Evolutionary conservation across 2,113 vertebrate genomes (phyloP).

Genomic region (Clupea harengus): DNA sequence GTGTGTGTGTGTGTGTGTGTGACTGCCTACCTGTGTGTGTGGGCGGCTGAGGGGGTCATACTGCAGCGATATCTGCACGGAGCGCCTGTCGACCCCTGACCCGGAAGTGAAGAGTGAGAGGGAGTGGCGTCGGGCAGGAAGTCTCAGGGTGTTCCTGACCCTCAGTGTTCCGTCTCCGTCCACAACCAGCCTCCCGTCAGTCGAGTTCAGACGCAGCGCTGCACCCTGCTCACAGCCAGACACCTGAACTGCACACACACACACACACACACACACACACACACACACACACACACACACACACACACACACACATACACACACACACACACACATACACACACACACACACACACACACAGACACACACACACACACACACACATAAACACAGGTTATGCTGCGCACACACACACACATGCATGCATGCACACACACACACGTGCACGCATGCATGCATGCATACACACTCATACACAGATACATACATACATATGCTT

Average conservation of each 20-base stretch:
- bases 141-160: background rate
- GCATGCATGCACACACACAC: no score
- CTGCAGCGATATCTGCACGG: background rate
- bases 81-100: background rate
- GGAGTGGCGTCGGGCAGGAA: background rate
- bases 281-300: slow-evolving; percentile 6
- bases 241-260: background rate
- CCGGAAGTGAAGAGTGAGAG: background rate
- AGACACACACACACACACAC: no score
- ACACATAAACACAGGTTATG: no score
- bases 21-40: background rate
- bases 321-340: background rate
- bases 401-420: no score
- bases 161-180: slow-evolving; percentile 4
- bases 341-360: no score
- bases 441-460: no score
- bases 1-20: no score
- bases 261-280: background rate
- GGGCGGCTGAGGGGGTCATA: slow-evolving; percentile 4
- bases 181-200: slow-evolving; percentile 1
- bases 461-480: no score
- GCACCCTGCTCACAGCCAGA: slow-evolving; percentile 4
- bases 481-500: no score
- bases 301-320: background rate
- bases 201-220: background rate